These are phyloP conservation scores for Sinohyriopsis cumingii DNA, from an alignment of 2,888 invertebrate genomes.

Conservation along the genomic window DNA sequence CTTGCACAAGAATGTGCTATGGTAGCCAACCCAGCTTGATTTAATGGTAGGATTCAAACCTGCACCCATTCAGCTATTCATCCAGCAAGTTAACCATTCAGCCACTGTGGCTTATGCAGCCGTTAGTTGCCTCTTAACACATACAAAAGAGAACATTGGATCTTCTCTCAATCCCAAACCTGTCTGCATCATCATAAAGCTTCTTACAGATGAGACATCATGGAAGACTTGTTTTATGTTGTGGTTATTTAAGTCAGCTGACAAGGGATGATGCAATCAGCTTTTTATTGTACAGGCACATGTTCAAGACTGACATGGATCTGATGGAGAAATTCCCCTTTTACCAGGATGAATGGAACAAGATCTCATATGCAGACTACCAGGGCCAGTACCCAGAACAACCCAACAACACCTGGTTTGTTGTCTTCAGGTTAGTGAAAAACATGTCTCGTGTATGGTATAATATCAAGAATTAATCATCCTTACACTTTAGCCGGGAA, in stretches of 20 bases:
- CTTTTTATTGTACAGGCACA: slow-evolving; percentile 48
- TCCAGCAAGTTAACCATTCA: too few relatives aligned
- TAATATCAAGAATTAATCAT: too few relatives aligned
- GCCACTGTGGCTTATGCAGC: too few relatives aligned
- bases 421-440: slow-evolving; percentile 68
- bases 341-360: slow-evolving; percentile 72
- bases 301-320: slow-evolving; percentile 67
- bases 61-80: too few relatives aligned
- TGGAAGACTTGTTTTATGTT: not conserved
- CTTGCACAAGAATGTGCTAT: too few relatives aligned
- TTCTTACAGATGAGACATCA: not conserved
- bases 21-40: too few relatives aligned
- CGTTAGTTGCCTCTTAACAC: too few relatives aligned
- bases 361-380: slow-evolving; percentile 70
- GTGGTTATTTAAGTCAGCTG: not conserved
- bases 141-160: too few relatives aligned
- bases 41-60: too few relatives aligned
- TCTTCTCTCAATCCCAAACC: too few relatives aligned
- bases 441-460: not conserved
- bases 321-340: slow-evolving; percentile 69
- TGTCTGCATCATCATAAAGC: not conserved
- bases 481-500: too few relatives aligned
- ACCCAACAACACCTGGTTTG: slow-evolving; percentile 69
- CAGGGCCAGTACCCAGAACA: slow-evolving; percentile 69
- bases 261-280: not conserved